Base-by-base conservation (phyloP, 2,797 vertebrate genomes). In the Adelosebastes latens region DNA sequence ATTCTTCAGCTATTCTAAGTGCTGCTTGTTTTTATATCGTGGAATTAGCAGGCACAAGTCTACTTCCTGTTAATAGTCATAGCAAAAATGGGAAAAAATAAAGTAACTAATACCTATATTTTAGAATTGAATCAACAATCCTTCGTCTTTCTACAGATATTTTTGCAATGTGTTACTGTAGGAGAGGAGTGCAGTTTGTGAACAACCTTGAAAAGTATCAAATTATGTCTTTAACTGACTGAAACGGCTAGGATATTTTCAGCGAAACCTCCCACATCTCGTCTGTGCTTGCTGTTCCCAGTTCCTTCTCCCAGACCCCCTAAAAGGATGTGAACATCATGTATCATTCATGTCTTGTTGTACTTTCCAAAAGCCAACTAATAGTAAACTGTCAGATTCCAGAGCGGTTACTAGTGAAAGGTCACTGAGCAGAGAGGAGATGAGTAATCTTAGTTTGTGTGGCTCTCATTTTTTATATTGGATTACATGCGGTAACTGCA, bases 331-430 rank as follows among this genome's bases (percentile, higher is more conserved):
- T 34, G 58, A 80, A 24, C 25, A 55, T 20, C 46, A 49, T 80
- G 7, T 6, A 79, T 66, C 18, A 73, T 63, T 71, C n/a, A 60
- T 74, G 59, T 31, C 52, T 13, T 32, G 62, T 13, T 32, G 62
- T 58, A 70, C 72, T 75, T 72, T 76, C 34, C 34, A 36, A 59
- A 72, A 56, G 14, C 60, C 42, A 59, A 10, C 67, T 72, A 16
- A 49, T 31, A 70, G 39, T 80, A 71, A 68, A 80, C 77, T 59
- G 73, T 5, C 24, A 80, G 66, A 90, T 83, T 88, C 67, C 80
- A 65, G n/a, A 70, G 77, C 27, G 27, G 39, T 72, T 53, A 60
- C 64, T 4, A 68, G 42, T 39, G n/a, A 49, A 65, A 75, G 49
- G 52, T 67, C 64, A 56, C 55, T 69, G 34, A 53, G 64, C 39